Percentiles rank a stretch among this genome's conserved stretches.
phyloP scores from a whole-genome alignment of 1,140 invertebrate genomes.

The Linepithema humile region DNA sequence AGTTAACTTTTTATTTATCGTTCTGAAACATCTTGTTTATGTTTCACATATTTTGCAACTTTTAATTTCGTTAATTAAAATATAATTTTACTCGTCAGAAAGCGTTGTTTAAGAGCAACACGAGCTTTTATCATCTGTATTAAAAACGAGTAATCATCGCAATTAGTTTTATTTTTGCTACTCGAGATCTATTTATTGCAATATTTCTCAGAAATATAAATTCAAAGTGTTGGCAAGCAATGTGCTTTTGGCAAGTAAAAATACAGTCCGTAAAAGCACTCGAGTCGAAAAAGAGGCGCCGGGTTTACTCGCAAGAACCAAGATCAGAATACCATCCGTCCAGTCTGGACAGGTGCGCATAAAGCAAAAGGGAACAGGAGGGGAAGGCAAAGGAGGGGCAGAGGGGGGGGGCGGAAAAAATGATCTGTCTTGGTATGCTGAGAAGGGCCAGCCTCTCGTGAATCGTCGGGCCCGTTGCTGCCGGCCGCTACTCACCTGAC shows the following conservation, averaged over 20 bases:
- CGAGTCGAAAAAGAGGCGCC: neutral
- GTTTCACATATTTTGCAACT: no score
- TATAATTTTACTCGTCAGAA: neutral
- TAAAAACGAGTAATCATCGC: neutral
- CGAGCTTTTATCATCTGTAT: neutral
- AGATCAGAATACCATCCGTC: conserved; percentile 56
- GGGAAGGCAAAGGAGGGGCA: conserved; percentile 13
- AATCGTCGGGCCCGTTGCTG: conserved; percentile 72
- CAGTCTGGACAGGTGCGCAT: conserved; percentile 70
- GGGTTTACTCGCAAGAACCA: conserved; percentile 37
- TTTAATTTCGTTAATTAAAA: neutral
- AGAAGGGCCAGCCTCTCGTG: conserved; percentile 70
- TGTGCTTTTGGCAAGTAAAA: neutral
- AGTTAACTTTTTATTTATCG: no score
- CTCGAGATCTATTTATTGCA: neutral
- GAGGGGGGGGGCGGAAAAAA: conserved; percentile 60
- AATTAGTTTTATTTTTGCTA: neutral
- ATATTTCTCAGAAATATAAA: neutral
- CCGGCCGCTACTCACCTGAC: conserved; percentile 61
- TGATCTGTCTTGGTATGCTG: conserved; percentile 76
- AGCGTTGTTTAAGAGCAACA: neutral
- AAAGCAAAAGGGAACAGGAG: conserved; percentile 47
- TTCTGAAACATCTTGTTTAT: no score
- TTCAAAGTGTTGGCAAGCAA: neutral
- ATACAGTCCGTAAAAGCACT: neutral